Conservation (phyloP, 2,113 vertebrate genomes). For the Salvator merianae region DNA sequence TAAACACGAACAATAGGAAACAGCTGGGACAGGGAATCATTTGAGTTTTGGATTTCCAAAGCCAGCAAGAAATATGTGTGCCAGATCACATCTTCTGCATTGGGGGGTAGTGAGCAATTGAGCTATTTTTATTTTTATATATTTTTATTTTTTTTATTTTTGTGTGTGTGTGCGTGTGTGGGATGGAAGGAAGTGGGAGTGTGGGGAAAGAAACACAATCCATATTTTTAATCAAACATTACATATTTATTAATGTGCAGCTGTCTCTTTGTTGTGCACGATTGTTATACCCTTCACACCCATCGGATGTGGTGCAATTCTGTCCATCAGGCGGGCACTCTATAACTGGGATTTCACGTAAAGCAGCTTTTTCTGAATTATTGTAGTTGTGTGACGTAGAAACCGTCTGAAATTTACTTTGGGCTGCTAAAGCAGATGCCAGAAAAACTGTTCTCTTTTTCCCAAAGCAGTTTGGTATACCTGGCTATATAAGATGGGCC, state of each 20-base stretch:
- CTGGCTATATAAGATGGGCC: neutral
- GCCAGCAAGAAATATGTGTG: conserved; percentile 83
- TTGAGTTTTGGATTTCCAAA: conserved; percentile 85
- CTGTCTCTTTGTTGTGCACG: conserved; percentile 79
- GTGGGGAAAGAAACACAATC: conserved; percentile 78
- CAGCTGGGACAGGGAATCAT: conserved; percentile 87
- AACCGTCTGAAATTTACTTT: conserved; percentile 64
- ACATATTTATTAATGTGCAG: conserved; percentile 88
- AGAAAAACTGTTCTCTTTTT: no score
- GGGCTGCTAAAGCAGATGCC: no score
- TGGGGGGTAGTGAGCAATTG: conserved; percentile 78
- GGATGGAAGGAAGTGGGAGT: conserved; percentile 58
- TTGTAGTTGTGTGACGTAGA: conserved; percentile 56
- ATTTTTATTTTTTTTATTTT: neutral
- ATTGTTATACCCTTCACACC: conserved; percentile 58
- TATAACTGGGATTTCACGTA: conserved; percentile 73
- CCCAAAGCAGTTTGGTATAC: neutral
- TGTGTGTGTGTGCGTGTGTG: conserved; percentile 56
- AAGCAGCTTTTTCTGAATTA: conserved; percentile 61
- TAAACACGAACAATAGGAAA: conserved; percentile 87
- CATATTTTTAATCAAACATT: conserved; percentile 89
- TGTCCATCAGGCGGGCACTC: conserved; percentile 76
- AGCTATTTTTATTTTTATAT: conserved; percentile 6
- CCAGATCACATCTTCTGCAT: conserved; percentile 83
- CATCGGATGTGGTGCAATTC: conserved; percentile 64